These are phyloP conservation scores for Popillia japonica DNA, from an alignment of 1,140 invertebrate species.

Conservation along the genomic window DNA sequence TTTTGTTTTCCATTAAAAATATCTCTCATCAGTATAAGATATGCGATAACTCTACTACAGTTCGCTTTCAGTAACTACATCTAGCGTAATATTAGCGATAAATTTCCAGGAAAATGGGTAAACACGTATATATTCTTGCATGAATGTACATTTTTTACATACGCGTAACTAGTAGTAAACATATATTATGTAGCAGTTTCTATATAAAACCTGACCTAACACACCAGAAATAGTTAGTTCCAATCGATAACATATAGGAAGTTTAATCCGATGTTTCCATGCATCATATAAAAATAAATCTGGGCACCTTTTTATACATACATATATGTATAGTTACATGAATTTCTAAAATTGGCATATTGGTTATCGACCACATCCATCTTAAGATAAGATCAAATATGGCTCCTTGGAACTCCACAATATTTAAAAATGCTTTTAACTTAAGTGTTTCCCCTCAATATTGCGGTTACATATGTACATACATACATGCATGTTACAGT, in stretches of 20 bases:
- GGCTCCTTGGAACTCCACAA: background rate
- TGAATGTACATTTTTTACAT: background rate
- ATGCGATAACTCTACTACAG: no score
- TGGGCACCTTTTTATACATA: no score
- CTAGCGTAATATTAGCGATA: background rate
- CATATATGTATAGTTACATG: no score
- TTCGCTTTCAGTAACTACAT: no score
- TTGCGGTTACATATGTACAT: no score
- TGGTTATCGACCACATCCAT: no score
- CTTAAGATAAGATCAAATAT: no score
- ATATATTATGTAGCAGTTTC: background rate
- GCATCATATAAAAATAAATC: background rate
- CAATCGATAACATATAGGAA: background rate
- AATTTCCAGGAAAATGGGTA: background rate
- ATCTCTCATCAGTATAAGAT: no score
- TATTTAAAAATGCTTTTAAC: background rate
- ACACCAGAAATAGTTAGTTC: background rate
- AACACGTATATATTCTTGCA: background rate
- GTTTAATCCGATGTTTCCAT: no score
- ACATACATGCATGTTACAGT: background rate
- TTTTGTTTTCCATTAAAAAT: no score
- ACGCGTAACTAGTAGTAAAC: background rate
- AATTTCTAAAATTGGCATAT: no score
- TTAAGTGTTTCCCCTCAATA: background rate
- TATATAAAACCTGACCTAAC: slow-evolving; percentile 5